phyloP scores from a whole-genome alignment of 2,888 invertebrate genomes.

The Toxonevra muliebris region DNA sequence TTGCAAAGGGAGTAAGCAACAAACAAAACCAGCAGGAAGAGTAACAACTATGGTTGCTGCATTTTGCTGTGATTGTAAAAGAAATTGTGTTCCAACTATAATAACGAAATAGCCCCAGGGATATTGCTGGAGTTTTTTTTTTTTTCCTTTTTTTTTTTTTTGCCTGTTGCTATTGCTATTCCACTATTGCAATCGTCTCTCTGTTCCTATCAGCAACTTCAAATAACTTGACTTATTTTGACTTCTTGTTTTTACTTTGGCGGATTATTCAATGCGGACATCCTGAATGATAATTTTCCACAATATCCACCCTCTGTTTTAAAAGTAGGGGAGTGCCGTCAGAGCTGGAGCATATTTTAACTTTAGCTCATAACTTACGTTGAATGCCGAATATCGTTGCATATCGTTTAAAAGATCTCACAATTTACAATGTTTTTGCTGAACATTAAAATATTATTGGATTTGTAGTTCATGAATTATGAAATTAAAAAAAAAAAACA shows the following conservation, averaged over 20 bases:
- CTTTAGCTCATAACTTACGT: no score
- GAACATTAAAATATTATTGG: no score
- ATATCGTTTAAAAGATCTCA: no score
- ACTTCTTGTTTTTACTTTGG: background rate
- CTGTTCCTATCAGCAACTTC: background rate
- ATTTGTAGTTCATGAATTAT: no score
- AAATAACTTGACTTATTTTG: slow-evolving; percentile 10
- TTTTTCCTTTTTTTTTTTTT: background rate
- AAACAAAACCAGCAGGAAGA: background rate
- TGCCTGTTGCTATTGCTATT: background rate
- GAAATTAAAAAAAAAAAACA: no score
- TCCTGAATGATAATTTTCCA: background rate
- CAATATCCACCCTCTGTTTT: no score
- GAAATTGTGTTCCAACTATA: slow-evolving; percentile 52
- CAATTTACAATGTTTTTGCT: no score
- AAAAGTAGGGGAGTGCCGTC: no score
- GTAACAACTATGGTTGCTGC: background rate
- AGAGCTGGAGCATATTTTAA: no score
- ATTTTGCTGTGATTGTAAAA: slow-evolving; percentile 11
- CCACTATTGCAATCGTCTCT: background rate
- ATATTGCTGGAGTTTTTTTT: slow-evolving; percentile 33
- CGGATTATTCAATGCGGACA: slow-evolving; percentile 1
- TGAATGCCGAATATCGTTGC: no score
- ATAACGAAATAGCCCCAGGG: slow-evolving; percentile 55
- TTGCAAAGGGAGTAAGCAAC: background rate